Percentiles rank a stretch among this genome's conserved stretches.
Conservation (phyloP, 2,113 vertebrate genomes). For the Hipposideros armiger region DNA sequence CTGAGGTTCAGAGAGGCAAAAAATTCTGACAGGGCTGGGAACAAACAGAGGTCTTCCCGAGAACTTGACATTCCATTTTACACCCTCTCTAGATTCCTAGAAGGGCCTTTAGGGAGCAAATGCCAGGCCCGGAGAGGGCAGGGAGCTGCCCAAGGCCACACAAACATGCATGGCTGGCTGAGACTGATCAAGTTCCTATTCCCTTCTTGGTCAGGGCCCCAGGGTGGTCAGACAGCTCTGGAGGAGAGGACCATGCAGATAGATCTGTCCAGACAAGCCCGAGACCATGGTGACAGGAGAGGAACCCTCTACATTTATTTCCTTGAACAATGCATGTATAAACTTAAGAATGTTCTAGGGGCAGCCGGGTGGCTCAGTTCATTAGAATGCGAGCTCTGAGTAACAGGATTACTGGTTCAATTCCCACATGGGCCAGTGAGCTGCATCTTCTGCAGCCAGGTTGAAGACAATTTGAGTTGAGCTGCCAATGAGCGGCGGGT, state of each 20-base stretch:
- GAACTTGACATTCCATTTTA: neutral
- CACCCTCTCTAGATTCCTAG: neutral
- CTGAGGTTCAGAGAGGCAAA: neutral
- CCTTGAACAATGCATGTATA: neutral
- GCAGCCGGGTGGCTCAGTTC: no score
- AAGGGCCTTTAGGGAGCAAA: neutral
- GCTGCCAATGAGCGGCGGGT: no score
- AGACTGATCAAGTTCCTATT: neutral
- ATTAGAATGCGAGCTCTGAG: no score
- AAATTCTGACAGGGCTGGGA: neutral
- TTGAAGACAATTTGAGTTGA: no score
- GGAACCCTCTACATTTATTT: neutral
- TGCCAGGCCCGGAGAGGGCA: neutral
- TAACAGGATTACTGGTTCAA: no score
- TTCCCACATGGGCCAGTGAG: no score
- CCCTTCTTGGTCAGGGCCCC: neutral
- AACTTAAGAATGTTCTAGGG: conserved; percentile 29
- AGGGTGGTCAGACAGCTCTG: neutral
- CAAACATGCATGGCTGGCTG: neutral
- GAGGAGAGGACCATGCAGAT: neutral
- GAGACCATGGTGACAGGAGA: neutral
- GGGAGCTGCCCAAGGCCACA: neutral
- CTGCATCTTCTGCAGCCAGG: no score
- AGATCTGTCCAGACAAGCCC: neutral
- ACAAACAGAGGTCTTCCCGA: neutral